These are phyloP conservation scores for Prenolepis imparis DNA, from an alignment of 2,888 invertebrate genomes.

Conservation along the genomic window DNA sequence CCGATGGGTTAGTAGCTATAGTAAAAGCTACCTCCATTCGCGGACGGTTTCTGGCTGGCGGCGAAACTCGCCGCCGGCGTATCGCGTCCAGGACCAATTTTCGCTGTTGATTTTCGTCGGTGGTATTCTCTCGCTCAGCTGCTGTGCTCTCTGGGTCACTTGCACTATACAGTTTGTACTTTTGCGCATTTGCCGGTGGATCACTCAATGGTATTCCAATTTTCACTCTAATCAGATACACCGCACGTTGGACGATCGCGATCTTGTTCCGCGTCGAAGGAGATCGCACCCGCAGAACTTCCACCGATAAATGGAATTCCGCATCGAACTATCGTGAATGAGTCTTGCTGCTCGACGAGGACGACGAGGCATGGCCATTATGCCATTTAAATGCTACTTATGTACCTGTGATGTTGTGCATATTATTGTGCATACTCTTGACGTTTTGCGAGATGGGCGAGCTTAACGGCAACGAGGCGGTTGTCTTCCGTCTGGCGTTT, in stretches of 20 bases:
- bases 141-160: slow-evolving; percentile 28
- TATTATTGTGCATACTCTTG: slow-evolving; percentile 78
- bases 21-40: slow-evolving; percentile 76
- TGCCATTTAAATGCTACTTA: slow-evolving; percentile 77
- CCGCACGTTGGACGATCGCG: slow-evolving; percentile 61
- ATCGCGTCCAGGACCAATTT: slow-evolving; percentile 81
- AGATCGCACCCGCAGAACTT: slow-evolving; percentile 23
- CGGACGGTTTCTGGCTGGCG: slow-evolving; percentile 75
- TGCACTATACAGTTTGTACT: slow-evolving; percentile 81
- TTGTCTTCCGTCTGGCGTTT: slow-evolving; percentile 81
- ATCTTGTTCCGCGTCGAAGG: slow-evolving; percentile 2
- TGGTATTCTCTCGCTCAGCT: slow-evolving; percentile 79
- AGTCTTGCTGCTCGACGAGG: slow-evolving; percentile 73
- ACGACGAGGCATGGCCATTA: slow-evolving; percentile 32
- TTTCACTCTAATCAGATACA: background rate
- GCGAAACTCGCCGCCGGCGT: slow-evolving; percentile 66
- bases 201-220: slow-evolving; percentile 51
- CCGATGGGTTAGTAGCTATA: slow-evolving; percentile 39
- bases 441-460: slow-evolving; percentile 79
- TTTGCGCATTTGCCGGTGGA: slow-evolving; percentile 79
- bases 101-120: slow-evolving; percentile 79
- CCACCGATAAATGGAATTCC: slow-evolving; percentile 55
- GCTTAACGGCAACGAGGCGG: slow-evolving; percentile 77
- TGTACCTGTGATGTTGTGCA: slow-evolving; percentile 65
- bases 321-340: slow-evolving; percentile 67